phyloP scores from a whole-genome alignment of 2,888 invertebrate species.

The Zaprionus bogoriensis region DNA sequence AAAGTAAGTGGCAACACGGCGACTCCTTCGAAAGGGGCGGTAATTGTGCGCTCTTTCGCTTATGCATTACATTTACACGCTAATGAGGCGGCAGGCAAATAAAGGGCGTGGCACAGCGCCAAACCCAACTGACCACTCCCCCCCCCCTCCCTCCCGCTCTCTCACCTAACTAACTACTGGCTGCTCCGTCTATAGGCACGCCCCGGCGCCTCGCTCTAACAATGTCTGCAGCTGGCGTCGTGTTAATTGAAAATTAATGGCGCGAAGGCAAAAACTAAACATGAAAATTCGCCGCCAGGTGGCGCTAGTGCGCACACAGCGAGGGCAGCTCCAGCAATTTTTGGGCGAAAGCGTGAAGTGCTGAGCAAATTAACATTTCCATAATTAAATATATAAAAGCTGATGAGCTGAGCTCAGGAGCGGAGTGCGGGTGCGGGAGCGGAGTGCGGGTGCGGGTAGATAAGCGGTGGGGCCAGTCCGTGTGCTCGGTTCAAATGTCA shows the following conservation, averaged over 20 bases:
- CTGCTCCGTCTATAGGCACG: too few species aligned
- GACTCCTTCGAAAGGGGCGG: constrained; percentile 5
- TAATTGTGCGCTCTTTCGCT: constrained; percentile 50
- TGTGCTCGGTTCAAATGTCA: constrained; percentile 9
- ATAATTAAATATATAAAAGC: constrained; percentile 67
- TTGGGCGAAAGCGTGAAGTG: constrained; percentile 57
- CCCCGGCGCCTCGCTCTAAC: constrained; percentile 1
- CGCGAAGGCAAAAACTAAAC: constrained; percentile 75
- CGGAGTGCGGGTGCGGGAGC: neutral
- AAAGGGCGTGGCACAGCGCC: constrained; percentile 16
- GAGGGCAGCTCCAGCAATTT: neutral
- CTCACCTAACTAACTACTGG: neutral
- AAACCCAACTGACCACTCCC: neutral
- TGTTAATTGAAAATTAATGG: constrained; percentile 77
- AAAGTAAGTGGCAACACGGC: too few species aligned
- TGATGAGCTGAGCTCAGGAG: constrained; percentile 22
- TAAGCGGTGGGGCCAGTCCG: too few species aligned
- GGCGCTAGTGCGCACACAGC: constrained; percentile 29
- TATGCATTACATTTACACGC: constrained; percentile 60
- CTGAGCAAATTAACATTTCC: constrained; percentile 75
- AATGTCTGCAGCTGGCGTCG: constrained; percentile 65
- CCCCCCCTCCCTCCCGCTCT: neutral
- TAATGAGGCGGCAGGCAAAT: constrained; percentile 49
- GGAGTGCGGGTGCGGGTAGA: neutral
- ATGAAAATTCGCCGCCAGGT: constrained; percentile 71